Percentiles rank a stretch among this genome's conserved stretches.
phyloP scores from a whole-genome alignment of 2,797 vertebrate genomes.

The Borostomias antarcticus region DNA sequence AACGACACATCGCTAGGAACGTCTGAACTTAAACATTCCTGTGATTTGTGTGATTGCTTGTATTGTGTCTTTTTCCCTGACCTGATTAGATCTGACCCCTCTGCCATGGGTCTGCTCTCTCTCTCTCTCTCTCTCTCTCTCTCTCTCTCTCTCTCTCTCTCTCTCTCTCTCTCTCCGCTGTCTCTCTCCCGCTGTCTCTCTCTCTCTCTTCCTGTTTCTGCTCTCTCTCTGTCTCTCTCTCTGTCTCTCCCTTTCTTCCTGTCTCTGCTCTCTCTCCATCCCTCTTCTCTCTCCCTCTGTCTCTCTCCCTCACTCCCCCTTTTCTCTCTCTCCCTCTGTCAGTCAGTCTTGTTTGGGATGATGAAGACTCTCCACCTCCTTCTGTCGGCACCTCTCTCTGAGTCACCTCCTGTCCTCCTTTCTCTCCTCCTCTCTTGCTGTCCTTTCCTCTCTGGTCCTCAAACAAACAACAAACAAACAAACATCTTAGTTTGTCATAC shows the following conservation, averaged over 20 bases:
- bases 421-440: no score
- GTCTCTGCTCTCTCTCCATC: background rate
- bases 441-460: no score
- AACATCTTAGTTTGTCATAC: no score
- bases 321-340: background rate
- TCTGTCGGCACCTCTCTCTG: no score
- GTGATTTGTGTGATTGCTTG: conserved; percentile 53
- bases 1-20: conserved; percentile 28
- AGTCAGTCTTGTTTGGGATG: conserved; percentile 15
- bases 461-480: no score
- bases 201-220: background rate
- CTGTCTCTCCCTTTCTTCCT: background rate
- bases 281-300: conserved; percentile 11
- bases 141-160: background rate
- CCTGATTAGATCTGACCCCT: conserved; percentile 44
- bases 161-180: background rate
- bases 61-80: conserved; percentile 52
- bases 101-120: background rate
- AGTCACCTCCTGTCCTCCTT: no score
- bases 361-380: no score
- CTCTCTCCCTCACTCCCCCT: conserved; percentile 8
- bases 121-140: background rate
- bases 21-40: conserved; percentile 28
- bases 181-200: no score
- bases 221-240: background rate